These are phyloP conservation scores for Pseudomyrmex dendroicus DNA, from an alignment of 1,140 invertebrate species.

Conservation along the genomic window DNA sequence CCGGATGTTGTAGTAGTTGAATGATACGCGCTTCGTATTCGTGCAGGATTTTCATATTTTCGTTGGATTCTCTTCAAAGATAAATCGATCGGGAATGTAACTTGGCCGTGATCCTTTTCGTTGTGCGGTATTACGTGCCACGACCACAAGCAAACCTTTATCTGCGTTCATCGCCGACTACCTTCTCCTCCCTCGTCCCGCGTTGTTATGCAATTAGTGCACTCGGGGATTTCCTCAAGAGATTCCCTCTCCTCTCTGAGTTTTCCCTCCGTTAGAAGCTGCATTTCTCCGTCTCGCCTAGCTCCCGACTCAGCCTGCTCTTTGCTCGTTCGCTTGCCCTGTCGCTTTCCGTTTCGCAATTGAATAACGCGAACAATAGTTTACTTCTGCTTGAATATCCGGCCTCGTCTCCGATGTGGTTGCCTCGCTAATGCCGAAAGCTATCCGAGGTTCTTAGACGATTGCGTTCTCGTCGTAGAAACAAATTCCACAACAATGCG, in stretches of 20 bases:
- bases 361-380: slow-evolving; percentile 77
- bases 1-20: neutral
- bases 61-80: slow-evolving; percentile 7
- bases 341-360: slow-evolving; percentile 71
- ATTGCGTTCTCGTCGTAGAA: slow-evolving; percentile 14
- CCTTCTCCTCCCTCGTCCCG: neutral
- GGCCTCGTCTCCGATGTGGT: slow-evolving; percentile 7
- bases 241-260: slow-evolving; percentile 60
- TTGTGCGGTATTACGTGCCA: slow-evolving; percentile 30
- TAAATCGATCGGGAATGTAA: slow-evolving; percentile 29
- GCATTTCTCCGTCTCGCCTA: slow-evolving; percentile 63
- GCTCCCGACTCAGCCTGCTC: slow-evolving; percentile 43
- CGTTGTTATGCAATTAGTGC: slow-evolving; percentile 79
- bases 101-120: slow-evolving; percentile 27
- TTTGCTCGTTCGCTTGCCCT: slow-evolving; percentile 60
- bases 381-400: slow-evolving; percentile 73
- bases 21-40: neutral
- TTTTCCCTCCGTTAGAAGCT: slow-evolving; percentile 62
- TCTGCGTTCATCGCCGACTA: neutral
- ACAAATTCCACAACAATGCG: slow-evolving; percentile 42
- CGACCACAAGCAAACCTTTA: slow-evolving; percentile 30
- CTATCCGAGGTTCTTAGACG: slow-evolving; percentile 36
- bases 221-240: slow-evolving; percentile 71
- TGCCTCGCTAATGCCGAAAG: slow-evolving; percentile 42
- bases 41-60: neutral